Percentiles rank a stretch among this genome's conserved stretches.
These are phyloP conservation scores for Willowsia nigromaculata DNA, from an alignment of 2,888 invertebrate species.

Conservation along the genomic window DNA sequence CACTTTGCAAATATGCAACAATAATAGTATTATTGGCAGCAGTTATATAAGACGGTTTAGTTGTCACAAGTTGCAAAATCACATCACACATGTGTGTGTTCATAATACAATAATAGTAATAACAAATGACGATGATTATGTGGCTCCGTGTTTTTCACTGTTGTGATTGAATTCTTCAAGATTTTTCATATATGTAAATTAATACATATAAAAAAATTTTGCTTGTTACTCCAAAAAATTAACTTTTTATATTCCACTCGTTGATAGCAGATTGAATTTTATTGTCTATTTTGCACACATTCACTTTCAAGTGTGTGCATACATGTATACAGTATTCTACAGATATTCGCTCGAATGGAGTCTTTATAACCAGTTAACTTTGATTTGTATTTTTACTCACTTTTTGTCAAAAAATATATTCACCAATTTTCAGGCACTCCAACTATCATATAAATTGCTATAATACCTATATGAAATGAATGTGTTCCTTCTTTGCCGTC, in stretches of 20 bases:
- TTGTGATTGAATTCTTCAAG: background rate
- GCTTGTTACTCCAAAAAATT: background rate
- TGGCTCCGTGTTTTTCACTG: background rate
- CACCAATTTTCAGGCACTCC: background rate
- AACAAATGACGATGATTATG: background rate
- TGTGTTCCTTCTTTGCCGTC: conserved; percentile 44
- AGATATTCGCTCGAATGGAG: background rate
- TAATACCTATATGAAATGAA: background rate
- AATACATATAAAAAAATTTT: background rate
- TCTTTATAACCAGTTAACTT: conserved; percentile 5
- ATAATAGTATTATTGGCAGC: conserved; percentile 47
- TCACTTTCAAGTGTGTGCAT: background rate
- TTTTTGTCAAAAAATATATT: background rate
- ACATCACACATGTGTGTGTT: background rate
- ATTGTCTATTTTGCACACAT: background rate
- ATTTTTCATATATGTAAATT: background rate
- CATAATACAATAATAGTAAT: background rate
- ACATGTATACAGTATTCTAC: background rate
- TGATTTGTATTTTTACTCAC: background rate
- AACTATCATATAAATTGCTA: background rate
- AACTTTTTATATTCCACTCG: background rate
- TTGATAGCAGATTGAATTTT: background rate
- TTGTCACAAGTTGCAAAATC: conserved; percentile 66
- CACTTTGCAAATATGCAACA: background rate
- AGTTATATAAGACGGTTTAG: conserved; percentile 26